Conservation (phyloP, 2,113 vertebrate genomes). For the Pteropus alecto region DNA sequence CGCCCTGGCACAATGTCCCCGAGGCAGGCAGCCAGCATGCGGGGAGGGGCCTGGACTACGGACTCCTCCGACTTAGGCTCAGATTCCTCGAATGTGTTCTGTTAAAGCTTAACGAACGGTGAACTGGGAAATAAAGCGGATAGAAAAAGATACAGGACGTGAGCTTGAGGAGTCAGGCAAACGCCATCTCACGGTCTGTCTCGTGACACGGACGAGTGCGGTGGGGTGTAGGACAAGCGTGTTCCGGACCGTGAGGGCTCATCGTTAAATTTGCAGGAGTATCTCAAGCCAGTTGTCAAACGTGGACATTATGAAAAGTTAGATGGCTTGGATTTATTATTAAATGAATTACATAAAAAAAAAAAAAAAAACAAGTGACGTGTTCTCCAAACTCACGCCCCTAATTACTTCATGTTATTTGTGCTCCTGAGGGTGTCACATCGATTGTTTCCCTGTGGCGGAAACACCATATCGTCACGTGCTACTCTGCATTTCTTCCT, state of each 20-base stretch:
- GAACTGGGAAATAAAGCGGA: not conserved
- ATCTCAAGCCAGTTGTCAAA: not conserved
- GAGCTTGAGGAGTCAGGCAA: not conserved
- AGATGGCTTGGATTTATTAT: not conserved
- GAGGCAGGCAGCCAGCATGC: too few species aligned
- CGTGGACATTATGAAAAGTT: not conserved
- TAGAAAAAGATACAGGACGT: not conserved
- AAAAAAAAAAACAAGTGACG: not conserved
- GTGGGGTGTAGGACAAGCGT: too few species aligned
- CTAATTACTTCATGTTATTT: not conserved
- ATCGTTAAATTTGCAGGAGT: not conserved
- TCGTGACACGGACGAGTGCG: not conserved
- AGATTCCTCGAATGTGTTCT: not conserved
- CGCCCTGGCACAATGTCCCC: not conserved
- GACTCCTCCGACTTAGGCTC: too few species aligned
- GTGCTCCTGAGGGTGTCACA: not conserved
- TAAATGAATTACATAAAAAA: not conserved
- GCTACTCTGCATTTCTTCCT: not conserved
- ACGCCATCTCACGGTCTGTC: fast-evolving
- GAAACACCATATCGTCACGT: not conserved
- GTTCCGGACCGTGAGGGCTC: fast-evolving
- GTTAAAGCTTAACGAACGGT: not conserved
- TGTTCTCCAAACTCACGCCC: not conserved
- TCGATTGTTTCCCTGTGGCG: too few species aligned
- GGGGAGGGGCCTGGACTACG: fast-evolving